phyloP scores from a whole-genome alignment of 2,113 vertebrate genomes.

The Sakesphorus luctuosus region DNA sequence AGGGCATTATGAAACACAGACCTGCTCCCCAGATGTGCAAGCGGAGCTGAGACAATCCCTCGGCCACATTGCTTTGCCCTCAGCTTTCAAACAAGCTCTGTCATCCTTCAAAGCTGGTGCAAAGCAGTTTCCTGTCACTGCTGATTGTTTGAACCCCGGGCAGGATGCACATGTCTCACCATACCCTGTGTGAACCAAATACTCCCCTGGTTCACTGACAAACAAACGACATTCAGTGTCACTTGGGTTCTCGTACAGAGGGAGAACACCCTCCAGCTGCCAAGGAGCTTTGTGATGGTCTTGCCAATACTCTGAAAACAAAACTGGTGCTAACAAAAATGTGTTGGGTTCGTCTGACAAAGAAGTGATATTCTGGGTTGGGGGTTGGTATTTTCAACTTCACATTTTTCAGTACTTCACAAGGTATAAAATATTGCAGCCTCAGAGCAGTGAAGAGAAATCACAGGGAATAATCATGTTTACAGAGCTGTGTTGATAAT shows the following conservation, averaged over 20 bases:
- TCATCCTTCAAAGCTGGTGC: background rate
- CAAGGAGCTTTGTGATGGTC: background rate
- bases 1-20: background rate
- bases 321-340: background rate
- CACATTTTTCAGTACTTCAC: background rate
- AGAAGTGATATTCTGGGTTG: background rate
- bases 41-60: background rate
- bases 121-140: background rate
- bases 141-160: background rate
- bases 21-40: slow-evolving; percentile 13
- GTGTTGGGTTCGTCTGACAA: background rate
- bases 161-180: background rate
- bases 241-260: background rate
- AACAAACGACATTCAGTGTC: background rate
- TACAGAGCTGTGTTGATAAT: background rate
- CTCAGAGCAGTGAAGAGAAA: background rate
- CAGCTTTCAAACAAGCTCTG: background rate
- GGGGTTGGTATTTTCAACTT: background rate
- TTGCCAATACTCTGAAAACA: background rate
- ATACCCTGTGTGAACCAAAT: background rate
- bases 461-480: background rate
- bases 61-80: background rate
- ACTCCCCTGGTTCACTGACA: background rate
- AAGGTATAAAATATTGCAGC: background rate
- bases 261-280: background rate